Evolutionary conservation across 2,888 invertebrate species (phyloP).

Genomic region (Heliconius ismenius): DNA sequence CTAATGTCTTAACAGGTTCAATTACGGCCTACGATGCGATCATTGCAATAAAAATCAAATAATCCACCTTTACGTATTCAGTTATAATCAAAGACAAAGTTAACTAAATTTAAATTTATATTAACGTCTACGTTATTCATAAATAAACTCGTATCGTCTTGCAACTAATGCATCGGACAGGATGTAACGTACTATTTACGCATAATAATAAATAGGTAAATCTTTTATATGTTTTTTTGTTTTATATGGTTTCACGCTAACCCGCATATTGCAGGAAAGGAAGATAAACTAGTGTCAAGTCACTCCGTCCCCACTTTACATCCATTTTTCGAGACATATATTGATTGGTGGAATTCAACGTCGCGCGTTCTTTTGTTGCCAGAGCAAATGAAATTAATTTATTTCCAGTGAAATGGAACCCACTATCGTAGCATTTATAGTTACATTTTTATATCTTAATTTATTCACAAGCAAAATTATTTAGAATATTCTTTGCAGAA

Average conservation of each 20-base stretch:
- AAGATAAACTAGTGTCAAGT: background rate
- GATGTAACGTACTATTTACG: constrained; percentile 29
- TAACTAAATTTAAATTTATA: constrained; percentile 1
- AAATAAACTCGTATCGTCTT: constrained; percentile 28
- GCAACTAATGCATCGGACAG: constrained; percentile 38
- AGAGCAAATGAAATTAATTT: no score
- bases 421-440: no score
- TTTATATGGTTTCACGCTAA: no score
- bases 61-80: background rate
- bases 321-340: background rate
- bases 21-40: no score
- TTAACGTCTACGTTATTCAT: constrained; percentile 21
- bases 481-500: no score
- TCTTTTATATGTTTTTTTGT: constrained; percentile 1
- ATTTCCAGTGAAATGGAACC: no score
- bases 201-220: background rate
- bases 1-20: no score
- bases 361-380: no score
- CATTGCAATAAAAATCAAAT: no score
- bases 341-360: background rate
- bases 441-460: no score
- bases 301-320: background rate
- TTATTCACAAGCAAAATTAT: no score
- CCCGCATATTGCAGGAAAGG: background rate
- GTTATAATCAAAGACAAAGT: background rate